These are phyloP conservation scores for Dendrolimus houi DNA, from an alignment of 2,888 invertebrate species.

Conservation along the genomic window DNA sequence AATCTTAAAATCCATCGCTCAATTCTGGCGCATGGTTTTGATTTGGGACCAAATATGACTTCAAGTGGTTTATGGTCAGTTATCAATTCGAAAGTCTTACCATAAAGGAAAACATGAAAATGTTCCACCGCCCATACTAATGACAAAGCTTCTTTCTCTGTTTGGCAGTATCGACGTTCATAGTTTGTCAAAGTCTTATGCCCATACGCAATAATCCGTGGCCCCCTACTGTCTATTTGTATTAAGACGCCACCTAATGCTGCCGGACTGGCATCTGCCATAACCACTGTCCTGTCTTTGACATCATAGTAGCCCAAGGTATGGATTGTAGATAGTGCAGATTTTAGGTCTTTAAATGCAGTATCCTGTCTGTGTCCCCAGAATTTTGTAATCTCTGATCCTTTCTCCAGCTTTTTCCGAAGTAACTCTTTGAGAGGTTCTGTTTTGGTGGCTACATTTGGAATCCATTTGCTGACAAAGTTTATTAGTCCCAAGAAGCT, in stretches of 20 bases:
- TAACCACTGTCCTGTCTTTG: constrained; percentile 13
- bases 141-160: constrained; percentile 19
- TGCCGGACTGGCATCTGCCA: constrained; percentile 21
- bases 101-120: constrained; percentile 18
- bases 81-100: constrained; percentile 23
- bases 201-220: constrained; percentile 17
- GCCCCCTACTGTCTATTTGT: constrained; percentile 8
- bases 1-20: constrained; percentile 19
- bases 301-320: constrained; percentile 19
- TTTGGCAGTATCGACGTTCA: constrained; percentile 18
- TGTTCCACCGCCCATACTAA: constrained; percentile 20
- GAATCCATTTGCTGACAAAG: constrained; percentile 16
- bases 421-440: constrained; percentile 13
- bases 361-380: no score
- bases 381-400: no score
- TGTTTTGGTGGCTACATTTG: constrained; percentile 13
- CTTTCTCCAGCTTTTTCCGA: constrained; percentile 8
- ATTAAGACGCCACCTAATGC: constrained; percentile 15
- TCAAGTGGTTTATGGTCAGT: constrained; percentile 39
- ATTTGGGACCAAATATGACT: no score
- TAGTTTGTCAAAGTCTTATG: constrained; percentile 8
- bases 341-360: no score
- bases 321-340: constrained; percentile 8
- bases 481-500: constrained; percentile 24
- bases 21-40: constrained; percentile 30